Evolutionary conservation across 2,888 invertebrate genomes (phyloP).

Genomic region (Melanotus villosus): DNA sequence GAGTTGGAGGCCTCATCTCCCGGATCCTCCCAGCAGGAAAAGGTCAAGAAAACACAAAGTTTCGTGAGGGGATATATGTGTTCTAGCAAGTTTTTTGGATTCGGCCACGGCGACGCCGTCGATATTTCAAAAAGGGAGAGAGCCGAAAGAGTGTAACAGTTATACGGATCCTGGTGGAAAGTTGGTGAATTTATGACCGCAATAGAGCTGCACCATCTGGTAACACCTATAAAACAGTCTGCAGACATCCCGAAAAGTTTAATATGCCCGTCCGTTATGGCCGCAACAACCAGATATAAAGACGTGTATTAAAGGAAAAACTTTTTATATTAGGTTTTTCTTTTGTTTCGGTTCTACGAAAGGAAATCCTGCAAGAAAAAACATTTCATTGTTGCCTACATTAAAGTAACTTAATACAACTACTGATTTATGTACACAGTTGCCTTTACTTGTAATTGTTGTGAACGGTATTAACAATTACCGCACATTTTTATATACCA

Average conservation of each 20-base stretch:
- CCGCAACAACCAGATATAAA: constrained; percentile 44
- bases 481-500: too few relatives aligned
- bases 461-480: too few relatives aligned
- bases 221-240: constrained; percentile 52
- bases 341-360: background rate
- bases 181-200: constrained; percentile 62
- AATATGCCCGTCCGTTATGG: constrained; percentile 44
- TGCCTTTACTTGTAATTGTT: too few relatives aligned
- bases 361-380: too few relatives aligned
- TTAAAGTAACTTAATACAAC: too few relatives aligned
- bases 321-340: constrained; percentile 27
- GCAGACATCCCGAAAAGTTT: constrained; percentile 48
- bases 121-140: constrained; percentile 37
- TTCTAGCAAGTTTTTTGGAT: constrained; percentile 7
- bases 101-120: constrained; percentile 28
- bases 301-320: constrained; percentile 31
- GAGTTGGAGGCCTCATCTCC: constrained; percentile 53
- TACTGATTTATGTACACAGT: too few relatives aligned
- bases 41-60: constrained; percentile 39
- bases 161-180: constrained; percentile 61
- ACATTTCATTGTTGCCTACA: too few relatives aligned
- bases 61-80: constrained; percentile 19
- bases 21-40: constrained; percentile 39
- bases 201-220: constrained; percentile 63
- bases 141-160: constrained; percentile 53